These are phyloP conservation scores for Hemicrepidius hirtus DNA, from an alignment of 2,888 invertebrate species.

Conservation along the genomic window DNA sequence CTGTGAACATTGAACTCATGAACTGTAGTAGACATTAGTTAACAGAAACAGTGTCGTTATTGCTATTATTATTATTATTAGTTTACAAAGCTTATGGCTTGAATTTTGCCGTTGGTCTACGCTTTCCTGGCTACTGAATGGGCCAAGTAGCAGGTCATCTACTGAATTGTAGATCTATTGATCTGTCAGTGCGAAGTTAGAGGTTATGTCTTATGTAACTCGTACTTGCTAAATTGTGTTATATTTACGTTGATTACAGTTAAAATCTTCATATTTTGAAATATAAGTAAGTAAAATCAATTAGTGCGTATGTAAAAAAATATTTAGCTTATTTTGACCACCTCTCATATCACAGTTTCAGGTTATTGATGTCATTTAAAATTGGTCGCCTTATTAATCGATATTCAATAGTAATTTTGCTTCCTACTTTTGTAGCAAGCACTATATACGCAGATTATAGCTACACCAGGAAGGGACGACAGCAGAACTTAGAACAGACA, in stretches of 20 bases:
- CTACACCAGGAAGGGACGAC: conserved; percentile 84
- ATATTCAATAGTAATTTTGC: conserved; percentile 80
- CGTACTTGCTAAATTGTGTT: background rate
- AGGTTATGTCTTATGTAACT: background rate
- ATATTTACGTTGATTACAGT: background rate
- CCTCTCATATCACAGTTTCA: conserved; percentile 16
- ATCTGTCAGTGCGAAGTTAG: background rate
- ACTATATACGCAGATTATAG: conserved; percentile 84
- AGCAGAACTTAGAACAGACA: conserved; percentile 54
- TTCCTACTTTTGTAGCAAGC: conserved; percentile 77
- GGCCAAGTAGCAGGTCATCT: no score
- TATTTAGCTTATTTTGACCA: background rate
- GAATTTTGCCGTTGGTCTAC: no score
- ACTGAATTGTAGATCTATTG: no score
- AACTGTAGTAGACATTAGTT: no score
- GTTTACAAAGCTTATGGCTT: no score
- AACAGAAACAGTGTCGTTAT: no score
- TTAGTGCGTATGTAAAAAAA: no score
- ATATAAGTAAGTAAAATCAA: background rate
- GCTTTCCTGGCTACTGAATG: no score
- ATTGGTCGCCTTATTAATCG: conserved; percentile 73
- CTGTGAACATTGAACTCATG: no score
- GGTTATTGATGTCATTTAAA: conserved; percentile 74
- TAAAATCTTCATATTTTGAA: background rate
- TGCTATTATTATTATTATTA: no score